Evolutionary conservation across 2,113 vertebrate species (phyloP), one percentile per base, ranked within the genome.

Genomic region (Carollia perspicillata): DNA sequence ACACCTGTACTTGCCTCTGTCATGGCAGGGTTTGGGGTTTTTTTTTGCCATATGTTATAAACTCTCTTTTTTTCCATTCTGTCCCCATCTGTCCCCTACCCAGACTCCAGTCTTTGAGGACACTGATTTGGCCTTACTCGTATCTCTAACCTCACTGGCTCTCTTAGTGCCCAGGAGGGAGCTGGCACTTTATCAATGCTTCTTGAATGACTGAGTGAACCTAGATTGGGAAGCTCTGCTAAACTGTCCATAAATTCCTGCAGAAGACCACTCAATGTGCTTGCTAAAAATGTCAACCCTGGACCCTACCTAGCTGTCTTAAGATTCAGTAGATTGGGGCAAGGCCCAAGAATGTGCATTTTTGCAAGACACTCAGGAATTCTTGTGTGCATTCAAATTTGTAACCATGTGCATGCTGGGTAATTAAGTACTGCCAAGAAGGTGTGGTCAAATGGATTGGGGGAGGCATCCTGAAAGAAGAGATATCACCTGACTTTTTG

Each of bases 51-150:
- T 87, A 23, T 40, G 22, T 37, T 17, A 58, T 5, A 55, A 77
- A 51, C 28, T 37, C 20, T 23, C 13, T 49, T 80, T 83, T 13
- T 40, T 16, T 40, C 49, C 49, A 5, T n/a, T 80, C 23, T 84
- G 33, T 44, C 8, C 11, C 40, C 2, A 20, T 16, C 1, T 0
- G 17, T 33, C 8, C 9, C 13, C 6, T 4, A 6, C 11, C 9
- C 11, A 40, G 51, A 66, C 83, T 68, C 26, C 23, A 71, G 28
- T 58, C 8, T 69, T 78, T 66, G 66, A 89, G 26, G 44, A 79
- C 2, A 37, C 14, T 35, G 28, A 44, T 51, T 77, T 17, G 72
- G 3, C 8, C 20, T 49, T 37, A 8, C 0, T 28, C 66, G 13
- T 6, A 9, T 23, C n/a, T 69, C 35, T 44, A 7, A 58, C 40